phyloP scores from a whole-genome alignment of 2,888 invertebrate genomes.

The Arenicola marina region DNA sequence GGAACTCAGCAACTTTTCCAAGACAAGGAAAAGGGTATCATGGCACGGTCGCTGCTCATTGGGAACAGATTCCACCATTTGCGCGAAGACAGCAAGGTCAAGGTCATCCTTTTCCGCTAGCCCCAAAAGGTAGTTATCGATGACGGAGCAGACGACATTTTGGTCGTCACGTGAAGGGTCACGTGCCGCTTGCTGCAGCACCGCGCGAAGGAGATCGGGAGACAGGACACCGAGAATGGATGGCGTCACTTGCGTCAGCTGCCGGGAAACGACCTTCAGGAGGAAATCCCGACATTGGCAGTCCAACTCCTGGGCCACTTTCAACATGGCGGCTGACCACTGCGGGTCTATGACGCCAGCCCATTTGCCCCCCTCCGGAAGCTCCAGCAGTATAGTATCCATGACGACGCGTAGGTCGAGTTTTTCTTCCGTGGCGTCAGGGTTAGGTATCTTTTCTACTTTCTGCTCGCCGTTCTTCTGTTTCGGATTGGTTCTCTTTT shows the following conservation, averaged over 20 bases:
- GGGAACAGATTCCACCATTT: constrained; percentile 48
- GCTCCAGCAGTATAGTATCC: constrained; percentile 43
- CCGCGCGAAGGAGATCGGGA: constrained; percentile 47
- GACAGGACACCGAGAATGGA: constrained; percentile 48
- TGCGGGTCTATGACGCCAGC: constrained; percentile 18
- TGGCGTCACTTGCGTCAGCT: constrained; percentile 33
- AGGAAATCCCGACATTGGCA: constrained; percentile 41
- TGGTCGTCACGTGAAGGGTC: background rate
- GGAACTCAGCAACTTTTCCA: constrained; percentile 50
- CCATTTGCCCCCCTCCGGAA: constrained; percentile 41
- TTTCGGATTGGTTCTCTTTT: background rate
- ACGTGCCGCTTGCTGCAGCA: constrained; percentile 14
- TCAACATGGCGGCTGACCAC: constrained; percentile 20
- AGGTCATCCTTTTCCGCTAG: constrained; percentile 50
- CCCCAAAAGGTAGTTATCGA: constrained; percentile 51
- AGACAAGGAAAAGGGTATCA: constrained; percentile 50
- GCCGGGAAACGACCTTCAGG: constrained; percentile 37
- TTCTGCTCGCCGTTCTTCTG: background rate
- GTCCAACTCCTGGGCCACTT: constrained; percentile 13
- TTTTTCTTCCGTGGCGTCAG: background rate
- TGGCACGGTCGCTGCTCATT: constrained; percentile 43
- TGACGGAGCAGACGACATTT: constrained; percentile 37
- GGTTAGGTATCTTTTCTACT: background rate
- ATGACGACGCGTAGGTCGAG: constrained; percentile 38
- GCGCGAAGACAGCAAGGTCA: constrained; percentile 50